These are phyloP conservation scores for Bungarus multicinctus DNA, from an alignment of 2,113 vertebrate genomes.

Conservation along the genomic window DNA sequence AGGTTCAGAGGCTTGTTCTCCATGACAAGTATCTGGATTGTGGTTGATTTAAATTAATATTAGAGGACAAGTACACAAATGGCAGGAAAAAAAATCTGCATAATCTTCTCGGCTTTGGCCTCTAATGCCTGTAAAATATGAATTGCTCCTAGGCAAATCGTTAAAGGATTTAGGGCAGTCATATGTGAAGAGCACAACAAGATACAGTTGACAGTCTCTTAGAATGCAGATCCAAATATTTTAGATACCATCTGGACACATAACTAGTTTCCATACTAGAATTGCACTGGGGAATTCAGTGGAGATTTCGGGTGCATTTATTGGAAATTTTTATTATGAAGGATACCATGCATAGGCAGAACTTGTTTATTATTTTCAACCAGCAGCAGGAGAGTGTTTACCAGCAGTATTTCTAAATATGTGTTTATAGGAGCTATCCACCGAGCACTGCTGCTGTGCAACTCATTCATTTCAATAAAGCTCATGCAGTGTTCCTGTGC, in stretches of 20 bases:
- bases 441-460: background rate
- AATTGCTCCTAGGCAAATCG: conserved; percentile 44
- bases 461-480: background rate
- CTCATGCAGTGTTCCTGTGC: background rate
- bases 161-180: background rate
- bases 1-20: conserved; percentile 53
- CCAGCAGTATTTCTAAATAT: background rate
- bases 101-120: conserved; percentile 42
- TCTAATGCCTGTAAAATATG: conserved; percentile 45
- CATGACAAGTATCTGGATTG: conserved; percentile 55
- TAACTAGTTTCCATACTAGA: background rate
- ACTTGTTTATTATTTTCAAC: background rate
- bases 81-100: conserved; percentile 41
- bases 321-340: background rate
- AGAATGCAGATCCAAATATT: background rate
- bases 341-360: background rate
- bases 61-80: conserved; percentile 52
- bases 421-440: background rate
- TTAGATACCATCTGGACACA: conserved; percentile 1
- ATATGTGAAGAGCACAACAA: conserved; percentile 11
- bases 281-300: background rate
- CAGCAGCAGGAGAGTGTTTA: background rate
- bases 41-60: conserved; percentile 57
- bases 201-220: conserved; percentile 7
- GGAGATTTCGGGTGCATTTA: background rate